Evolutionary conservation across 2,797 vertebrate genomes (phyloP), one percentile per base, ranked within the genome.

Genomic region (Cheirogaleus major): DNA sequence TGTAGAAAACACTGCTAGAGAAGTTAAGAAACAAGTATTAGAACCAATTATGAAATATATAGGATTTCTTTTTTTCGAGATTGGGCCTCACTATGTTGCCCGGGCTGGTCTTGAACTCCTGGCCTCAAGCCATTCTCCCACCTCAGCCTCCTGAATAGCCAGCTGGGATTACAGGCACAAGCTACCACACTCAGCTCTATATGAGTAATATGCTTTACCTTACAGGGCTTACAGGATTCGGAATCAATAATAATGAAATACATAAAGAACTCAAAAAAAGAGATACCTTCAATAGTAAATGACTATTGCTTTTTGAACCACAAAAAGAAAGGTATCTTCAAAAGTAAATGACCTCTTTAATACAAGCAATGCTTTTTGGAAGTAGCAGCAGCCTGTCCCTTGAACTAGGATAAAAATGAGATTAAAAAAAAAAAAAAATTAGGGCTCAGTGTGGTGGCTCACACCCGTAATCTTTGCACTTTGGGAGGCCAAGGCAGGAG

Each of bases 21-120:
- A 84, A 86, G 75, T 72, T 80, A 48, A 73, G 65, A 81, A 72
- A 91, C 48, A 93, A 75, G 20, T 55, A 84, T 89, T 79, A 93
- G 52, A 70, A 63, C 25, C 63, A 84, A 52, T 11, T 70, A 45
- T 61, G 18, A 35, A 89, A 89, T 45, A 78, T 20, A 14, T 22
- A n/a, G 23, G 13, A 15, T 82, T 79, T 89, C 35, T 45, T 59
- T 59, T 27, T 61, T 61, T 61, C 27, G 10, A 61, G 57, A 27
- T 27, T 12, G 27, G 57, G 25, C 10, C 4, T 61, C 57, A 61
- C 57, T 61, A 61, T 61, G 25, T 61, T 61, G 25, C 57, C 25
- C 11, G 27, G 57, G 25, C 57, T 61, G 57, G 57, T 61, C 25
- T 61, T 61, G 25, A 61, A 61, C 57, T 61, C 57, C 57, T 61